phyloP scores from a whole-genome alignment of 2,113 vertebrate species.

The Prietella phreatophila region DNA sequence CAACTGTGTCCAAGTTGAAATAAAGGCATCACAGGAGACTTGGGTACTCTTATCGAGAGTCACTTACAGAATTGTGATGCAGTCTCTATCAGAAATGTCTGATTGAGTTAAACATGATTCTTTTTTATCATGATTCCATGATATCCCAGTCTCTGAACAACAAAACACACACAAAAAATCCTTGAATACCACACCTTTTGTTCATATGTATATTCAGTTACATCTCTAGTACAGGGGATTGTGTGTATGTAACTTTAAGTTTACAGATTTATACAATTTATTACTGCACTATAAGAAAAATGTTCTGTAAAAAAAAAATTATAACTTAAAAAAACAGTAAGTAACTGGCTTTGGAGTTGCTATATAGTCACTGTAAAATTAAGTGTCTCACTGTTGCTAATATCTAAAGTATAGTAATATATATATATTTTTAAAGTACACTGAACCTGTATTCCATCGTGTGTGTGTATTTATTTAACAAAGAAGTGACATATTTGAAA shows the following conservation, averaged over 20 bases:
- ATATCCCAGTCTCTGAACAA: background rate
- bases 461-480: too few species aligned
- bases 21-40: background rate
- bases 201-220: background rate
- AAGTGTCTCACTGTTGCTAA: too few species aligned
- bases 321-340: too few species aligned
- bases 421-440: background rate
- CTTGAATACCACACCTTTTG: background rate
- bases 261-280: background rate
- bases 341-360: background rate
- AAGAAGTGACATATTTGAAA: too few species aligned
- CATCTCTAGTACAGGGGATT: background rate
- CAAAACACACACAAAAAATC: background rate
- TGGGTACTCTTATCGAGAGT: background rate
- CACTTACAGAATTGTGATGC: background rate
- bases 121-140: too few species aligned
- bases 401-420: too few species aligned
- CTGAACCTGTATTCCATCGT: background rate
- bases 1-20: background rate
- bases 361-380: background rate
- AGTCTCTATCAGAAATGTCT: background rate
- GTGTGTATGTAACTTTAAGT: background rate
- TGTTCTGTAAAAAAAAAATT: background rate
- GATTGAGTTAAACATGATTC: background rate
- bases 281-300: background rate